Percentiles rank a stretch among this genome's conserved stretches.
Evolutionary conservation across 1,140 invertebrate species (phyloP).

Genomic region (Drosophila bocki): DNA sequence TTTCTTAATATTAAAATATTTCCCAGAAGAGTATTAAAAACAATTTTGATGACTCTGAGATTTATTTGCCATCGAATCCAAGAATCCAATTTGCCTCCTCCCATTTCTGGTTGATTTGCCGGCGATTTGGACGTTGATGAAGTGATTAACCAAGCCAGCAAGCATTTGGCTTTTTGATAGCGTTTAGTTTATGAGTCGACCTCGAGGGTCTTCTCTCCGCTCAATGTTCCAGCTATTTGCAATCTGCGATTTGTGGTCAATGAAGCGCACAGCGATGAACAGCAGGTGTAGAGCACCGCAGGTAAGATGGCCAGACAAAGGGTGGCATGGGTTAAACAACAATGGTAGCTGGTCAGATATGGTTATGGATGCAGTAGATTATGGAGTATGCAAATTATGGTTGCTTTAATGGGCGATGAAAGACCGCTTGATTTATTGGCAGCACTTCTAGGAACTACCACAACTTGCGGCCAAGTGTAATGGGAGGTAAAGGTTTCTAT

Average conservation of each 20-base stretch:
- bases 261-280: slow-evolving; percentile 26
- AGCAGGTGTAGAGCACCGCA: slow-evolving; percentile 56
- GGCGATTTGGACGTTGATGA: slow-evolving; percentile 72
- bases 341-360: slow-evolving; percentile 15
- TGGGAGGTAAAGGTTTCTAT: neutral
- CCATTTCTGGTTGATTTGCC: slow-evolving; percentile 50
- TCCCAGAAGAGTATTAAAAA: slow-evolving; percentile 19
- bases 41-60: slow-evolving; percentile 46
- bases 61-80: slow-evolving; percentile 56
- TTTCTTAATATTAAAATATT: no score
- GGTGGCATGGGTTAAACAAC: neutral
- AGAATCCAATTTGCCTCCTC: slow-evolving; percentile 36
- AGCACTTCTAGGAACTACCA: slow-evolving; percentile 12
- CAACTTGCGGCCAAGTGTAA: neutral
- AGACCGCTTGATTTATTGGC: slow-evolving; percentile 18
- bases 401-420: slow-evolving; percentile 20
- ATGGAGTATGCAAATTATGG: slow-evolving; percentile 41
- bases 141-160: slow-evolving; percentile 69
- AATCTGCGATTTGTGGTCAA: slow-evolving; percentile 33
- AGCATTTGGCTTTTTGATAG: slow-evolving; percentile 56
- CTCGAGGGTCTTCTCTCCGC: slow-evolving; percentile 29
- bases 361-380: slow-evolving; percentile 2
- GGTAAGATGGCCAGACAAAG: neutral
- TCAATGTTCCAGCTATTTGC: slow-evolving; percentile 25
- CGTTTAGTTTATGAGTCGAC: slow-evolving; percentile 69